Evolutionary conservation across 2,797 vertebrate genomes (phyloP).

Genomic region (Calcarius lapponicus): DNA sequence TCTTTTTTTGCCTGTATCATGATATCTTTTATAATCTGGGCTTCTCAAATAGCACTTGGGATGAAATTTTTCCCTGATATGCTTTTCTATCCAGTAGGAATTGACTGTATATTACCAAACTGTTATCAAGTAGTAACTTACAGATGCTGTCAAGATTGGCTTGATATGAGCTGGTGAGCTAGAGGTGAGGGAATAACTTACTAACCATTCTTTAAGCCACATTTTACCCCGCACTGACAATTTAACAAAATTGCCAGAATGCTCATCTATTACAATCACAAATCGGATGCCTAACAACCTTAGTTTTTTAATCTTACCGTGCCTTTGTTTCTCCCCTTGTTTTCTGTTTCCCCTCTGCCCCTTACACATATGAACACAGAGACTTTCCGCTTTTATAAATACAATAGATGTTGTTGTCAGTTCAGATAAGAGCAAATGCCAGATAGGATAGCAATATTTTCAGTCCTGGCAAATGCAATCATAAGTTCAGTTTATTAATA

Average conservation of each 20-base stretch:
- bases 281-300: neutral
- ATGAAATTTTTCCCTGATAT: neutral
- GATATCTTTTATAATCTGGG: neutral
- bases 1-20: neutral
- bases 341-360: slow-evolving; percentile 25
- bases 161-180: neutral
- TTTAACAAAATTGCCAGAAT: slow-evolving; percentile 2
- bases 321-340: neutral
- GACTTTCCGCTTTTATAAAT: slow-evolving; percentile 28
- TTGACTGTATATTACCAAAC: neutral
- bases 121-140: neutral
- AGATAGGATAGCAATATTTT: slow-evolving; percentile 78
- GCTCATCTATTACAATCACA: slow-evolving; percentile 16
- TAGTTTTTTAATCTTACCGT: neutral
- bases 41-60: neutral
- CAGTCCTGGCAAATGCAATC: slow-evolving; percentile 76
- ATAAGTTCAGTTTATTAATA: slow-evolving; percentile 85
- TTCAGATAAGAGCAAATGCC: slow-evolving; percentile 78
- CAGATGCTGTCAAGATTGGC: neutral
- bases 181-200: neutral
- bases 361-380: neutral
- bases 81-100: neutral
- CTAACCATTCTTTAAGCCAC: neutral
- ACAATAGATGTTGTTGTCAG: slow-evolving; percentile 76
- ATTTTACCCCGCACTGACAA: neutral